Percentiles rank a stretch among this genome's conserved stretches.
Conservation (phyloP, 2,797 vertebrate species). For the Lindbergichthys nudifrons region DNA sequence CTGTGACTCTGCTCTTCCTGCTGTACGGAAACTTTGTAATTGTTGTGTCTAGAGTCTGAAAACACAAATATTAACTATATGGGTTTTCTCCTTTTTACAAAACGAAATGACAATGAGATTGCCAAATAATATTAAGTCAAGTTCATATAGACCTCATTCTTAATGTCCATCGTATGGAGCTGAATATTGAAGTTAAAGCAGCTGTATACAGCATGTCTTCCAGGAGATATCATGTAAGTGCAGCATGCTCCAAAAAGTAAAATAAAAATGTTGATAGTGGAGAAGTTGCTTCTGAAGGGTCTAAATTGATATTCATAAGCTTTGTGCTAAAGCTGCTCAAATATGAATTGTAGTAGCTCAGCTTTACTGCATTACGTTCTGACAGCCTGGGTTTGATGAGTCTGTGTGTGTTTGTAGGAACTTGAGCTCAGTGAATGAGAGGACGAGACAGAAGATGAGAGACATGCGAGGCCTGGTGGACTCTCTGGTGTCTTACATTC, state of each 20-base stretch:
- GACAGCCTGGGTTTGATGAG: background rate
- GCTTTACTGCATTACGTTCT: background rate
- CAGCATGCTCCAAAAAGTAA: background rate
- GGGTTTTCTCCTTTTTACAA: too few species aligned
- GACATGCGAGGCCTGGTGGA: constrained; percentile 91
- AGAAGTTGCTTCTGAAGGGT: background rate
- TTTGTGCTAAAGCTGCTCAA: background rate
- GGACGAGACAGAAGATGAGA: constrained; percentile 94
- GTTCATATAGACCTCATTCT: background rate
- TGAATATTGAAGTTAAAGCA: background rate
- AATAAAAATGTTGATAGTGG: background rate
- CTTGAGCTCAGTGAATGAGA: constrained; percentile 94
- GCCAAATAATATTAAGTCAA: too few species aligned
- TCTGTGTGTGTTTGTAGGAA: constrained; percentile 81
- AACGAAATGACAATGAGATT: too few species aligned
- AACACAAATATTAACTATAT: too few species aligned
- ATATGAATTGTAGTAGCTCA: background rate
- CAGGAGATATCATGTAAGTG: background rate
- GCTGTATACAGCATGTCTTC: background rate
- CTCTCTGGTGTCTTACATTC: constrained; percentile 91
- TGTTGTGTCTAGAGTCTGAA: too few species aligned
- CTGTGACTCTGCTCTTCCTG: too few species aligned
- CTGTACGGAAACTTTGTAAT: too few species aligned
- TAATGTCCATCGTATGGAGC: background rate
- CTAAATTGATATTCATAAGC: background rate